These are phyloP conservation scores for Dicrostonyx torquatus DNA, from an alignment of 2,797 vertebrate genomes.

Conservation along the genomic window DNA sequence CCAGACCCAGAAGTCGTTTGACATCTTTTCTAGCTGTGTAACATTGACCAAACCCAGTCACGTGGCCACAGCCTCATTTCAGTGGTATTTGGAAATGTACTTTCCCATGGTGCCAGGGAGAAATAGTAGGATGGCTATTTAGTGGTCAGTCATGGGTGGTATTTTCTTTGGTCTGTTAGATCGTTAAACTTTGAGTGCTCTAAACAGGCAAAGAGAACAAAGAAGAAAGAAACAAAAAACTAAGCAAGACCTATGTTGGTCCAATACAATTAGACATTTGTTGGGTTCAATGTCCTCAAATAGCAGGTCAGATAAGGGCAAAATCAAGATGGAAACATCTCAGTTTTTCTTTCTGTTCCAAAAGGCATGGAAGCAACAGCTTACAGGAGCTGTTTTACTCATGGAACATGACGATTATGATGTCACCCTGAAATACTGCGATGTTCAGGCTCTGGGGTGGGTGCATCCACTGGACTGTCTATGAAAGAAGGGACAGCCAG, in stretches of 20 bases:
- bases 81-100: neutral
- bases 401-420: neutral
- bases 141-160: neutral
- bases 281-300: neutral
- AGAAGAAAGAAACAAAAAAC: neutral
- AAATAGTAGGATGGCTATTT: neutral
- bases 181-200: neutral
- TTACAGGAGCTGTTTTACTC: neutral
- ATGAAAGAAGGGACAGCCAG: neutral
- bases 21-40: neutral
- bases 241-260: neutral
- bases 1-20: neutral
- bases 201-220: constrained; percentile 13
- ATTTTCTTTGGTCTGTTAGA: constrained; percentile 7
- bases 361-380: neutral
- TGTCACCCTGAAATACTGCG: neutral
- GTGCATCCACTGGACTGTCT: neutral
- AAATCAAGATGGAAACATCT: neutral
- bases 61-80: neutral
- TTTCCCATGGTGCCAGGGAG: neutral
- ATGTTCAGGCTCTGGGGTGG: neutral
- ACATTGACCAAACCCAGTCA: neutral
- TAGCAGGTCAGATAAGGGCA: neutral
- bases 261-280: neutral
- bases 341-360: neutral